Evolutionary conservation across 2,888 invertebrate genomes (phyloP).

Genomic region (Eupithecia abbreviata): DNA sequence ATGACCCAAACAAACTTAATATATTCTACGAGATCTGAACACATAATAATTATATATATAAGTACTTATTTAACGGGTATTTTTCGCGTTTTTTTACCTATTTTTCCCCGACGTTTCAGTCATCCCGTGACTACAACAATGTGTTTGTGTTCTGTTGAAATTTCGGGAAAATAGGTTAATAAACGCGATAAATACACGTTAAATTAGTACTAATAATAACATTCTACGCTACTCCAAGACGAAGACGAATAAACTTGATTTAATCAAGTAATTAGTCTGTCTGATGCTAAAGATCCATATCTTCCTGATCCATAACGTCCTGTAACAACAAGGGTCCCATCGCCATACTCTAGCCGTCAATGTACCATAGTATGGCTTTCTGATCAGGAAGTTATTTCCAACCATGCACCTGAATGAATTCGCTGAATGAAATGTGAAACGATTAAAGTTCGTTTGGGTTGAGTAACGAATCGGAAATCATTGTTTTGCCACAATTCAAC

Average conservation of each 20-base stretch:
- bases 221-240: neutral
- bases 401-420: constrained; percentile 36
- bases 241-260: neutral
- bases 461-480: constrained; percentile 26
- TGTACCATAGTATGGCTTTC: neutral
- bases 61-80: too few species aligned
- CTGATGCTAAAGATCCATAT: neutral
- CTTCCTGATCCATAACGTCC: neutral
- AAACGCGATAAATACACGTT: too few species aligned
- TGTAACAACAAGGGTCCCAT: neutral
- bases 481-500: constrained; percentile 14
- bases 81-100: too few species aligned
- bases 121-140: too few species aligned
- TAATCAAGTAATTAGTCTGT: neutral
- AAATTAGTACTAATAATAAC: too few species aligned
- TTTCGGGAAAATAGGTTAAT: too few species aligned
- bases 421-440: constrained; percentile 54
- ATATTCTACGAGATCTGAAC: too few species aligned
- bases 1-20: neutral
- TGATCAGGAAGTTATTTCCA: neutral
- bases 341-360: neutral
- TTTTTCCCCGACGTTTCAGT: too few species aligned
- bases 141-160: too few species aligned
- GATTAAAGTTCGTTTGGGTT: constrained; percentile 37
- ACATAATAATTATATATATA: too few species aligned